Base-by-base conservation (phyloP, 2,113 vertebrate genomes). In the Myodes glareolus region DNA sequence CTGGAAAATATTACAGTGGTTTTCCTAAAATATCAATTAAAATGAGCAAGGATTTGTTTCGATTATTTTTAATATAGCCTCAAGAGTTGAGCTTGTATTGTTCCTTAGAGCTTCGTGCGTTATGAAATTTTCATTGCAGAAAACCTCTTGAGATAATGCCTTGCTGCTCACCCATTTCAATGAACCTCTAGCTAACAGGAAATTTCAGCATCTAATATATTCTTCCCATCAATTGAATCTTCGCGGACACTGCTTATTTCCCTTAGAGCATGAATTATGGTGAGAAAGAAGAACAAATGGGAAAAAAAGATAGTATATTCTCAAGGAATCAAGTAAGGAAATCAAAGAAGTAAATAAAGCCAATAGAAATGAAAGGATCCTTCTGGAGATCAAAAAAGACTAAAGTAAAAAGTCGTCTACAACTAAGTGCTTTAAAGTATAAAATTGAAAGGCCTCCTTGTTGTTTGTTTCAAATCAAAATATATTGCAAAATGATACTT, bases 61-160 rank as follows among this genome's bases (percentile, higher is more conserved):
- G 93, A 96, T 97, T 75, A 92, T 93, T 92, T 97, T 97, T 50
- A 92, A 80, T 14, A 84, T 70, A 65, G 90, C 29, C 80, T 42
- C 17, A 61, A 82, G 88, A 96, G 63, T 97, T 97, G 97, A 96
- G 61, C 33, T 96, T 67, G n/a, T 80, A 85, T 94, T 92, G 96
- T 97, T 78, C 85, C 73, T 92, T 29, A 31, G 42, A 98, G 16
- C 36, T 97, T 96, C 95, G 97, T 85, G 97, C 95, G 92, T 95
- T 33, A 97, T 93, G 70, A 80, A n/a, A 95, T 90, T 96, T 97
- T 96, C 92, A 97, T 97, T 96, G 76, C 67, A 92, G 81, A 93
- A 88, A 86, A 88, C 65, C 90, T 68, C 77, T 96, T 95, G 94
- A 84, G 68, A 58, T 96, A 93, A 63, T 96, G 91, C 90, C 45